Percentiles rank a stretch among this genome's conserved stretches.
Evolutionary conservation across 2,113 vertebrate genomes (phyloP).

Genomic region (Pseudolaguvia tuberculata): DNA sequence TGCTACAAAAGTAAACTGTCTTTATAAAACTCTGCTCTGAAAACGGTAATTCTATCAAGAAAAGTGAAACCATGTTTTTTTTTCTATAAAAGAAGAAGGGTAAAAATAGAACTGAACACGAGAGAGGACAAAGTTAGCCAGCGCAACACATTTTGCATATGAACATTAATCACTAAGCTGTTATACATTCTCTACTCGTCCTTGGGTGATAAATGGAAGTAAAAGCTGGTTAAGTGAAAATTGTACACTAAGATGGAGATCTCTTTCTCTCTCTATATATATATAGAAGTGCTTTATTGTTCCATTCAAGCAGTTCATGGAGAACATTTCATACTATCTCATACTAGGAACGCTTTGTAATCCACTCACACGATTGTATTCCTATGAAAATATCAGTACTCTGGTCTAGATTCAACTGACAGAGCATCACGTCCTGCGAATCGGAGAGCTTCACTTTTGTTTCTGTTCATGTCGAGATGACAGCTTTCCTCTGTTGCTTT

Average conservation of each 20-base stretch:
- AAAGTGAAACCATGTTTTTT: slow-evolving; percentile 41
- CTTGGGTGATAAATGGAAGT: slow-evolving; percentile 12
- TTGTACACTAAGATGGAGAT: background rate
- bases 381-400: slow-evolving; percentile 39
- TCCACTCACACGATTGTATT: background rate
- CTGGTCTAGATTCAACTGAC: background rate
- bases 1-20: slow-evolving; percentile 66
- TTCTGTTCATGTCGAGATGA: background rate
- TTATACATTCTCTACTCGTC: slow-evolving; percentile 52
- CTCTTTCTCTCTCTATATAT: no score
- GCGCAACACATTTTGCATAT: slow-evolving; percentile 59
- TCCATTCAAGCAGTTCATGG: slow-evolving; percentile 29
- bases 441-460: slow-evolving; percentile 3
- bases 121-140: slow-evolving; percentile 38
- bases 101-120: slow-evolving; percentile 34
- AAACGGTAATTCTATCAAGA: slow-evolving; percentile 57
- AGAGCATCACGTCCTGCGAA: slow-evolving; percentile 5
- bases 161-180: slow-evolving; percentile 38
- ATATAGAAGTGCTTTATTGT: slow-evolving; percentile 28
- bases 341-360: slow-evolving; percentile 1
- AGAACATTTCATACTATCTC: slow-evolving; percentile 18
- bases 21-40: slow-evolving; percentile 61
- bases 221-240: slow-evolving; percentile 10
- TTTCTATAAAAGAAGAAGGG: slow-evolving; percentile 45
- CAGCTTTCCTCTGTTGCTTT: background rate